Conservation (phyloP, 1,140 invertebrate species). For the Musca vetustissima region DNA sequence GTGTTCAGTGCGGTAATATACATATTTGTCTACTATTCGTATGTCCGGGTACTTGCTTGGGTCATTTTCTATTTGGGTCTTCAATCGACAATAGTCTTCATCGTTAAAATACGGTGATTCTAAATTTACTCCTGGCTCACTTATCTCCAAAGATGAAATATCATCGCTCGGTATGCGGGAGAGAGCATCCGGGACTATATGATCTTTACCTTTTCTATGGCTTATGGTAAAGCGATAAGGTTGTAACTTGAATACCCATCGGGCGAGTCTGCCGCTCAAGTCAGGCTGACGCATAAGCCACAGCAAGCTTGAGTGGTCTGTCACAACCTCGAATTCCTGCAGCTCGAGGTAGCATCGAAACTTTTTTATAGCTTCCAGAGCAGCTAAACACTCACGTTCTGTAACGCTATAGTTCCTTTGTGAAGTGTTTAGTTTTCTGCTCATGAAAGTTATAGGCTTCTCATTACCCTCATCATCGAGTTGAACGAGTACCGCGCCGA, state of each 20-base stretch:
- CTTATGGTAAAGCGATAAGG: conserved; percentile 27
- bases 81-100: conserved; percentile 7
- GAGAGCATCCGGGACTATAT: conserved; percentile 17
- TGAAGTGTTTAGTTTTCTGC: conserved; percentile 21
- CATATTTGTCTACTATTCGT: conserved; percentile 3
- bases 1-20: conserved; percentile 19
- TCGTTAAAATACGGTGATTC: conserved; percentile 1
- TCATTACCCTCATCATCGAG: conserved; percentile 28
- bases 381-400: conserved; percentile 27
- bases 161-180: conserved; percentile 10
- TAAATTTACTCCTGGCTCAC: conserved; percentile 12
- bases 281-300: conserved; percentile 53
- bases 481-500: conserved; percentile 34
- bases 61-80: background rate
- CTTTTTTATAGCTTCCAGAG: conserved; percentile 32
- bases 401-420: conserved; percentile 28
- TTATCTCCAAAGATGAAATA: background rate
- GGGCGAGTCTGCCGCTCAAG: conserved; percentile 38
- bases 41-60: conserved; percentile 18
- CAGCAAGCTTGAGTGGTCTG: conserved; percentile 37
- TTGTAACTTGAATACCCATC: conserved; percentile 42
- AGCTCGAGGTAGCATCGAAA: conserved; percentile 55
- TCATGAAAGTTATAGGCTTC: conserved; percentile 25
- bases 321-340: conserved; percentile 51
- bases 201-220: conserved; percentile 16